Evolutionary conservation across 1,140 invertebrate species (phyloP), one percentile per base, ranked within the genome.

Genomic region (Drosophila funebris): DNA sequence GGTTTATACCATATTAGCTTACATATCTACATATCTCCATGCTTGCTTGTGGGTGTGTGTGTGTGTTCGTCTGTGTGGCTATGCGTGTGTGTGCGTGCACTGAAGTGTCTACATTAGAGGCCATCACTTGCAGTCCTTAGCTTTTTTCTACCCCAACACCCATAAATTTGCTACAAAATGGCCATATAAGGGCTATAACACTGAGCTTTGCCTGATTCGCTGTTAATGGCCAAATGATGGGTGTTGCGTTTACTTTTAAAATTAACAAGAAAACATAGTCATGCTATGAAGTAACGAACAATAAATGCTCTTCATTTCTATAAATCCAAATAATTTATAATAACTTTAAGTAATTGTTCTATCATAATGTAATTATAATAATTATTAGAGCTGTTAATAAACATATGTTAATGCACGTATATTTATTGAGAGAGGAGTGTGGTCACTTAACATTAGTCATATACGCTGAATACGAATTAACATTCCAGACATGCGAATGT

Each of bases 31-130:
- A 31, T 52, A 63, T 20, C 20, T 37, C n/a, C 16, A 18, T 27
- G 7, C 39, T 1, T 16, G 8, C 3, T 24, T 39, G 33, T 43
- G 22, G 68, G 46, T 53, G 27, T 62, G 36, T 62, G 60, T 57
- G 68, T 62, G 66, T 4, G 27, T 3, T 1, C 9, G 4, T 29
- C 2, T 48, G 41, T n/a, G n/a, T n/a, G n/a, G n/a, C n/a, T n/a
- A n/a, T n/a, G n/a, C 31, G 46, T 14, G 67, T 44, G 33, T 41
- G 50, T 22, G 60, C 20, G 58, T 36, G 44, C 53, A 66, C 48
- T 73, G 69, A 77, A 85, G 73, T 85, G 81, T 84, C 81, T 85
- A 80, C 79, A 85, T 84, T 84, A 87, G 82, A 87, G 44, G 44
- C 77, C 82, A 85, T 85, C 77, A 68, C 81, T 80, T 77, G 82